Conservation (phyloP, 2,888 invertebrate genomes). For the Netelia melanura region DNA sequence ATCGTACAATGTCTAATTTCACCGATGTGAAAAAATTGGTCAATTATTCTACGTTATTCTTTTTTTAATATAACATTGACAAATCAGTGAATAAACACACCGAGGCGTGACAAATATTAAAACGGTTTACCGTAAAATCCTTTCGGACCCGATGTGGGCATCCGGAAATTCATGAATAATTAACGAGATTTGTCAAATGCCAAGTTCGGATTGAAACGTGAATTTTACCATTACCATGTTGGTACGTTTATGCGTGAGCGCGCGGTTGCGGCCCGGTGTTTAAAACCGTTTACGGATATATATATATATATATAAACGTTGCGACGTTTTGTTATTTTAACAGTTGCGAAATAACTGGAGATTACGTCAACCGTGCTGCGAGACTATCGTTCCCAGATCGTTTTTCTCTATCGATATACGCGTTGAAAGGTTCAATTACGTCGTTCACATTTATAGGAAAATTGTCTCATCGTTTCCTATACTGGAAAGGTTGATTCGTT, state of each 20-base stretch:
- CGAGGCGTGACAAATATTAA: neutral
- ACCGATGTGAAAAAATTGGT: no score
- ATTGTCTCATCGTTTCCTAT: neutral
- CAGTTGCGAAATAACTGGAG: slow-evolving; percentile 9
- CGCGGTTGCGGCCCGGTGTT: neutral
- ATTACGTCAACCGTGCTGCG: slow-evolving; percentile 18
- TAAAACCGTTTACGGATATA: slow-evolving; percentile 11
- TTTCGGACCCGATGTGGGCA: neutral
- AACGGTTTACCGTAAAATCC: neutral
- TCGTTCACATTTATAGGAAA: neutral
- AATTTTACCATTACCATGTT: neutral
- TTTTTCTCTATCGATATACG: neutral
- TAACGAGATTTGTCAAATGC: neutral
- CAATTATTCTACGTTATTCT: neutral
- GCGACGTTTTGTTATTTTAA: neutral
- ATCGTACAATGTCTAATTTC: no score
- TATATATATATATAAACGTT: neutral
- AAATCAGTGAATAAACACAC: neutral
- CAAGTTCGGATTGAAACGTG: neutral
- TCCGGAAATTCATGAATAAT: slow-evolving; percentile 17
- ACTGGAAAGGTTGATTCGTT: no score
- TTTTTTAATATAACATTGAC: no score
- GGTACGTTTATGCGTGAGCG: neutral
- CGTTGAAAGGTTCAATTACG: neutral
- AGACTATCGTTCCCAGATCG: neutral